These are phyloP conservation scores for Orcinus orca DNA, from an alignment of 2,113 vertebrate species.

Conservation along the genomic window DNA sequence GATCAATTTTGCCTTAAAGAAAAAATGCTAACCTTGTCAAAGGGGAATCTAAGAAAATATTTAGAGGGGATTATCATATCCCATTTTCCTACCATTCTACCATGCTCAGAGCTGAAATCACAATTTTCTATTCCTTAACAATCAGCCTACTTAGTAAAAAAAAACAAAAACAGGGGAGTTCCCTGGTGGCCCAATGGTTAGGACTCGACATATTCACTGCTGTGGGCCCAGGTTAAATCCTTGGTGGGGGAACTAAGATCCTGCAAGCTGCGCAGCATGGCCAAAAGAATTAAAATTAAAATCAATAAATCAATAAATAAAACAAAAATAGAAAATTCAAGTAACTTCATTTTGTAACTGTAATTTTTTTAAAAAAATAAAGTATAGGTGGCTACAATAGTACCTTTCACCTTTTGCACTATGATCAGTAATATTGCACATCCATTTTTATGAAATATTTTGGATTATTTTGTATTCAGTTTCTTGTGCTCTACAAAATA, in stretches of 20 bases:
- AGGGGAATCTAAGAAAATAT: constrained; percentile 62
- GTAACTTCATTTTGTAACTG: constrained; percentile 36
- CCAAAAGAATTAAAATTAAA: not conserved
- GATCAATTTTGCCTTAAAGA: constrained; percentile 66
- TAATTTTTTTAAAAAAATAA: not conserved
- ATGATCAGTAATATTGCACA: constrained; percentile 68
- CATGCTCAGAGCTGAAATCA: not conserved
- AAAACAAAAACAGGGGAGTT: not conserved
- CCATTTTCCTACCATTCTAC: constrained; percentile 45
- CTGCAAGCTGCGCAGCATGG: not conserved
- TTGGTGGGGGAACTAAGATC: not conserved
- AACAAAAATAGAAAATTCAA: constrained; percentile 18
- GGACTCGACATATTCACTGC: not conserved
- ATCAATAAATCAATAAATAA: not conserved
- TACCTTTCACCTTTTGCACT: constrained; percentile 69
- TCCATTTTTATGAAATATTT: constrained; percentile 64
- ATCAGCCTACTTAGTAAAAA: not conserved
- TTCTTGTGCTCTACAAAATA: constrained; percentile 74
- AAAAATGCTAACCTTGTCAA: constrained; percentile 92
- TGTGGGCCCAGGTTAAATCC: not conserved
- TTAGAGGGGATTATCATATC: constrained; percentile 33
- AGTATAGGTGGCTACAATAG: constrained; percentile 47
- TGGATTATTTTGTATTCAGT: constrained; percentile 71
- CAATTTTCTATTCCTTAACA: constrained; percentile 35
- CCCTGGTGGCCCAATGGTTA: not conserved